Conservation (phyloP, 2,113 vertebrate species). For the Pagrus major region DNA sequence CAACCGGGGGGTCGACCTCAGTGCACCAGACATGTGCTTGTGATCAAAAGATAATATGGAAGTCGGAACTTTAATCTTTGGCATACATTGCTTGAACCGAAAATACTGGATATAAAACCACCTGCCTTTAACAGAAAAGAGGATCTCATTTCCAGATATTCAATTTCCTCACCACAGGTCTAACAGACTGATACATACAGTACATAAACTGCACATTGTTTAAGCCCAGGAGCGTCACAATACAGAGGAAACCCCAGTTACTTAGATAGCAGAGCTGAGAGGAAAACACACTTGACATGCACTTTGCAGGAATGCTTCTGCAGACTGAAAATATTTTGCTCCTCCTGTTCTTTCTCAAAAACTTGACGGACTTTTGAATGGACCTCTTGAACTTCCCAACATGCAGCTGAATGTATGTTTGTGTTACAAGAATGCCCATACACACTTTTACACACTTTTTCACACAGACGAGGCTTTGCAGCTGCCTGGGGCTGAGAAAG, state of each 20-base stretch:
- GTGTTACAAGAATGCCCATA: constrained; percentile 13
- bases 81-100: constrained; percentile 23
- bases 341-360: constrained; percentile 39
- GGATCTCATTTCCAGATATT: constrained; percentile 30
- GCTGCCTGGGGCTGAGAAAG: not conserved
- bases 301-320: constrained; percentile 41
- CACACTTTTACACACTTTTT: not conserved
- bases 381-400: constrained; percentile 44
- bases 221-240: constrained; percentile 27
- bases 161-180: not conserved
- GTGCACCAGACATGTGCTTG: constrained; percentile 51
- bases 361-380: constrained; percentile 27
- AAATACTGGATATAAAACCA: not conserved
- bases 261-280: constrained; percentile 35
- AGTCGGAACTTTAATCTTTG: constrained; percentile 46
- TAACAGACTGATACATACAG: constrained; percentile 6
- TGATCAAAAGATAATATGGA: constrained; percentile 66
- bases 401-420: constrained; percentile 42
- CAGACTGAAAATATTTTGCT: constrained; percentile 50
- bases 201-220: constrained; percentile 23
- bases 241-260: constrained; percentile 43
- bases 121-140: constrained; percentile 24
- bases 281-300: constrained; percentile 59
- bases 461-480: not conserved
- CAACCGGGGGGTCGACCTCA: constrained; percentile 46